Evolutionary conservation across 1,140 invertebrate species (phyloP), one percentile per base, ranked within the genome.

Genomic region (Drosophila chauvacae): DNA sequence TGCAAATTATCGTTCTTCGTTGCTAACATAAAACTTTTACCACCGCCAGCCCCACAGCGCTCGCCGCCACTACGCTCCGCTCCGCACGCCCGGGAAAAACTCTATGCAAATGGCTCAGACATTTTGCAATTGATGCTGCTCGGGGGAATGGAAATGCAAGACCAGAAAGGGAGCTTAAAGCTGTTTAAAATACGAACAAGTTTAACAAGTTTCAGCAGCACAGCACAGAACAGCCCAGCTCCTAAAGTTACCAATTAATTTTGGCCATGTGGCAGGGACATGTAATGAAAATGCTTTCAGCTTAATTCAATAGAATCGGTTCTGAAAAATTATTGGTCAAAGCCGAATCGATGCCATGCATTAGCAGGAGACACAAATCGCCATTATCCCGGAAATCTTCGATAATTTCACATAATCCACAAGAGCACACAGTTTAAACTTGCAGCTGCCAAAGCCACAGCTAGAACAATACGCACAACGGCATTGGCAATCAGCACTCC

Each of bases 351-450:
- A 59, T 41, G 33, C 53, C 47, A 59, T 28, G 42, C 51, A 76
- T 61, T 48, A 75, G 42, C 66, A 72, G 70, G 59, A 63, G 59
- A 64, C 62, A 71, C 83, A 53, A 87, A 65, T 87, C 58, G 72
- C 65, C 65, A 80, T 88, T 84, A 78, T 80, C 53, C 69, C 80
- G 69, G 73, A 90, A 81, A 88, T 88, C 72, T 84, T 71, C 73
- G 80, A 90, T 88, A 84, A 88, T 88, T 78, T 90, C 69, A 78
- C 72, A 80, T 84, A 90, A 90, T 84, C 69, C 62, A 64, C 48
- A 68, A 58, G 62, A 37, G 35, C 18, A 42, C 59, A 64, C 20
- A 55, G 48, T 37, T 39, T 14, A 14, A 20, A 37, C 20, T 35
- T 56, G 37, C 53, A 14, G 51, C 45, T 63, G 30, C 44, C 33